Conservation (phyloP, 2,113 vertebrate genomes). For the Neolamprologus kungweensis region DNA sequence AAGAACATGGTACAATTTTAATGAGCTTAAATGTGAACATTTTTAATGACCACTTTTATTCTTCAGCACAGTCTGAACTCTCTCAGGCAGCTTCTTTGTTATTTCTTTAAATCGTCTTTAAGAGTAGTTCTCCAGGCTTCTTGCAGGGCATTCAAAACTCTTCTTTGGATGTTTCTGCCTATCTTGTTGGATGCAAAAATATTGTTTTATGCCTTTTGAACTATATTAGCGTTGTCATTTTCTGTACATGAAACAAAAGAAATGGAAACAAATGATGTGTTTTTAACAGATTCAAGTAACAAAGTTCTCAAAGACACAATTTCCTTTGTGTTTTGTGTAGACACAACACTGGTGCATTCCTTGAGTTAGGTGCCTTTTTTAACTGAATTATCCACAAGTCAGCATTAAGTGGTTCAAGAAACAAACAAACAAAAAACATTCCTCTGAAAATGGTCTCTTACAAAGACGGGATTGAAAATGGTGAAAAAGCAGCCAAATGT, state of each 20-base stretch:
- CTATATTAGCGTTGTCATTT: background rate
- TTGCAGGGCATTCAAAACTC: background rate
- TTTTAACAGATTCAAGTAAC: background rate
- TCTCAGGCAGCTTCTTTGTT: background rate
- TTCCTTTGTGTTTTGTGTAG: background rate
- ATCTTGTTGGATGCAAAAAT: background rate
- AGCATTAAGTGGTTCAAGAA: background rate
- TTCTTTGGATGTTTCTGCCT: background rate
- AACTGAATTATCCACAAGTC: background rate
- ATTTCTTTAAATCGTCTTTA: background rate
- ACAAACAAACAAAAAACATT: background rate
- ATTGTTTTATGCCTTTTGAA: background rate
- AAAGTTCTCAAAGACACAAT: background rate
- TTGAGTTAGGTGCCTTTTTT: background rate
- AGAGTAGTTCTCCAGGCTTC: background rate
- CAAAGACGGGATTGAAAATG: background rate
- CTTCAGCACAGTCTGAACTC: background rate
- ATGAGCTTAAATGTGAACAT: background rate
- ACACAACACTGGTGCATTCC: background rate
- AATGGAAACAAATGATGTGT: background rate
- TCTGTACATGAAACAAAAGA: background rate
- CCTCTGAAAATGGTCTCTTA: background rate
- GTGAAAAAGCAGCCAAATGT: background rate
- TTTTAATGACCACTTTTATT: background rate
- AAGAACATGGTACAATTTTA: background rate